These are phyloP conservation scores for Bovichtus diacanthus DNA, from an alignment of 2,797 vertebrate species.

Conservation along the genomic window DNA sequence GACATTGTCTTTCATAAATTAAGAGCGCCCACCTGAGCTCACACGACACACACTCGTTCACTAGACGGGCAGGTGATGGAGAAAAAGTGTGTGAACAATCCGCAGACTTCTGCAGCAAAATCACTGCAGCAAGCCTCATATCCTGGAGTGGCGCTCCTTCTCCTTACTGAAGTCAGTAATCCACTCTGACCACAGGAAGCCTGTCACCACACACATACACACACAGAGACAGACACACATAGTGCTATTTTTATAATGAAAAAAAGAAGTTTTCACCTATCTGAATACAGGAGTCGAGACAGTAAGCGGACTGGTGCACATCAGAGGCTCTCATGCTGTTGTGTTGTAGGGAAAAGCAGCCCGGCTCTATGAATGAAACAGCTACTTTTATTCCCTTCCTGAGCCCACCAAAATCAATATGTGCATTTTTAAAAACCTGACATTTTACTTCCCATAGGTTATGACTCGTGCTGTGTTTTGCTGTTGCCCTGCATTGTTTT, in stretches of 20 bases:
- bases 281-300: conserved; percentile 24
- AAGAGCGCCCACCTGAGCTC: conserved; percentile 57
- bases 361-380: conserved; percentile 23
- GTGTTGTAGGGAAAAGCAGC: not conserved
- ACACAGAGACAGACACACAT: conserved; percentile 42
- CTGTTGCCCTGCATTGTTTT: conserved; percentile 7
- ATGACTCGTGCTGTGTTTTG: not conserved
- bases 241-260: conserved; percentile 35
- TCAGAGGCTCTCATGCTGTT: not conserved
- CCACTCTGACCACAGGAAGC: conserved; percentile 82
- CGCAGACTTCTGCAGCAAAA: conserved; percentile 58
- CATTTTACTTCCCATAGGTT: not conserved
- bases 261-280: conserved; percentile 29
- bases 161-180: conserved; percentile 78
- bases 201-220: conserved; percentile 72
- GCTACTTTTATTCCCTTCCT: not conserved
- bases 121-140: conserved; percentile 74
- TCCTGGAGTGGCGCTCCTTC: conserved; percentile 69
- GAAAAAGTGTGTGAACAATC: conserved; percentile 40
- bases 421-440: not conserved
- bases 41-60: conserved; percentile 23
- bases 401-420: not conserved
- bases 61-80: conserved; percentile 43
- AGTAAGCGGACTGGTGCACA: not conserved
- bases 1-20: conserved; percentile 35